Evolutionary conservation across 2,113 vertebrate genomes (phyloP).

Genomic region (Mobula hypostoma): DNA sequence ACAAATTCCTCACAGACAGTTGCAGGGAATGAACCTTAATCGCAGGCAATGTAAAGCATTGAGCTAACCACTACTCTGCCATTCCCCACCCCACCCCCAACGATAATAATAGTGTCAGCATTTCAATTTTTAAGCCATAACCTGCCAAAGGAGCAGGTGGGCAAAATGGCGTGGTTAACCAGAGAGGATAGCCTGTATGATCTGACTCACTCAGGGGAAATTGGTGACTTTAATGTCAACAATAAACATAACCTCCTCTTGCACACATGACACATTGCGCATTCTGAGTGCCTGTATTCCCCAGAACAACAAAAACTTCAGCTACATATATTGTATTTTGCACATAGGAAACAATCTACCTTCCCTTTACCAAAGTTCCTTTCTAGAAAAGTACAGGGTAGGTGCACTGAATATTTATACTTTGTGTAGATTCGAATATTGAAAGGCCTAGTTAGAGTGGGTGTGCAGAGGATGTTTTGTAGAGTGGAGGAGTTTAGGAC

Average conservation of each 20-base stretch:
- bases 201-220: neutral
- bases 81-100: too few relatives aligned
- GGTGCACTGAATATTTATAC: neutral
- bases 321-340: neutral
- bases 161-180: neutral
- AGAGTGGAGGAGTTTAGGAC: too few relatives aligned
- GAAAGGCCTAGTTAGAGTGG: too few relatives aligned
- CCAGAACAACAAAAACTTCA: neutral
- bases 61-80: too few relatives aligned
- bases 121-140: neutral
- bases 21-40: too few relatives aligned
- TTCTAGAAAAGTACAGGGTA: neutral
- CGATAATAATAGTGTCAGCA: too few relatives aligned
- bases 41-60: too few relatives aligned
- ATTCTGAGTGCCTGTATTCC: neutral
- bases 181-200: neutral
- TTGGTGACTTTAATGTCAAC: too few relatives aligned
- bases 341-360: neutral
- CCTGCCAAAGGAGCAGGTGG: neutral
- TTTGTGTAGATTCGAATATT: neutral
- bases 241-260: neutral
- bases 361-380: neutral
- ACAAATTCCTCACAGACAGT: too few relatives aligned
- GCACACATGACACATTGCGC: neutral
- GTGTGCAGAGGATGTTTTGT: too few relatives aligned